A percentile compares a stretch with the other conserved stretches of the same genome.
These are phyloP conservation scores for Pogona vitticeps DNA, from an alignment of 2,113 vertebrate species.

Conservation along the genomic window DNA sequence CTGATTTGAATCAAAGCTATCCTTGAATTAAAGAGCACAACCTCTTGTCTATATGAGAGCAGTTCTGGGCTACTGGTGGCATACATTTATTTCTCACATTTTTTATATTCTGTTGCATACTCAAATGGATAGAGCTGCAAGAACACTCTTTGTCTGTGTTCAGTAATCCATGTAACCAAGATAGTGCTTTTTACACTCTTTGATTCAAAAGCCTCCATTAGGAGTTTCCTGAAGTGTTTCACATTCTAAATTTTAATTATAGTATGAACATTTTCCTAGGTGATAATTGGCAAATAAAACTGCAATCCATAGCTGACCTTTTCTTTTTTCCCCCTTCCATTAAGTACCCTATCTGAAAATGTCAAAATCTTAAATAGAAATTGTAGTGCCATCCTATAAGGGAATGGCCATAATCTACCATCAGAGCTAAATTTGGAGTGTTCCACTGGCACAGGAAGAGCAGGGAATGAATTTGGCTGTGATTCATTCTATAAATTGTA, in stretches of 20 bases:
- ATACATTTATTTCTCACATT: not conserved
- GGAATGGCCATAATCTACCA: constrained; percentile 1
- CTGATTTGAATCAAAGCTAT: not conserved
- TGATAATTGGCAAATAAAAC: not conserved
- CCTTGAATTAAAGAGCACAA: not conserved
- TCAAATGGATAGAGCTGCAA: not conserved
- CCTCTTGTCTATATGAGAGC: constrained; percentile 10
- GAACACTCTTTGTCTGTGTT: not conserved
- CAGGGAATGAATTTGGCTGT: not conserved
- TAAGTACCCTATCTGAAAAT: not conserved
- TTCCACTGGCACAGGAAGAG: not conserved
- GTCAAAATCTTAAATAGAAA: constrained; percentile 30
- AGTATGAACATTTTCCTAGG: not conserved
- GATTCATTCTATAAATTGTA: not conserved
- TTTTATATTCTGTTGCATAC: not conserved
- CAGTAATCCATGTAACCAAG: not conserved
- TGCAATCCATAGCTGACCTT: not conserved
- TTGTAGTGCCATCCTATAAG: not conserved
- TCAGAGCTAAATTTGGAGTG: constrained; percentile 1
- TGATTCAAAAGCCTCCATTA: constrained; percentile 3
- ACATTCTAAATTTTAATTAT: not conserved
- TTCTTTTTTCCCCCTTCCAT: not conserved
- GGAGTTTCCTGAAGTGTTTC: not conserved
- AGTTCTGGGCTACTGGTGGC: not conserved
- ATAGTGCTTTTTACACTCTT: not conserved